Evolutionary conservation across 2,888 invertebrate species (phyloP), one percentile per base, ranked within the genome.

Genomic region (Ceriagrion tenellum): DNA sequence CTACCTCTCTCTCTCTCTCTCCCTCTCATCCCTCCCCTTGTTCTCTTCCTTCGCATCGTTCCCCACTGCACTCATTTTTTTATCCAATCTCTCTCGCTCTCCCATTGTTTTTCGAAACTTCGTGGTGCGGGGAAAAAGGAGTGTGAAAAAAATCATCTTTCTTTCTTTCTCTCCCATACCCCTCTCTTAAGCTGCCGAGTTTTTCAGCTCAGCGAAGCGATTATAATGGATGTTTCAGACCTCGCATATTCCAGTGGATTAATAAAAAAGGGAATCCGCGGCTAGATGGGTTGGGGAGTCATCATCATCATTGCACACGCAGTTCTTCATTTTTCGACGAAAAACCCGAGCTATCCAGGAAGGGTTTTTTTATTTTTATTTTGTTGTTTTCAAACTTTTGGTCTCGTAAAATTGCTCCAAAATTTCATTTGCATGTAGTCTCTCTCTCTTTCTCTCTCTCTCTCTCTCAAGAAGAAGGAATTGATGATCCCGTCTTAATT

Each of bases 131-230:
- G 59, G 35, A 81, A 81, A 69, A 69, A 23, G n/a, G n/a, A 12
- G 1, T 1, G 26, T 20, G 35, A 81, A 81, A 81, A 81, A 59
- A 59, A 20, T 20, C 20, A 16, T 59, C 59, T 59, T 59, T 59
- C 59, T 3, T 59, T 59, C 59, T 59, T 20, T 59, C 59, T 59
- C 59, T 59, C 20, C 59, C 59, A 2, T 59, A 20, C 59, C 59
- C 30, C 13, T 69, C 69, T 13, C 16, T n/a, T 81, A 81, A 81
- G 35, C 81, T 81, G 81, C 81, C 35, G 81, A 81, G 35, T 81
- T 81, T 81, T 81, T 81, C 81, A 81, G 81, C 81, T 16, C 81
- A 81, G 81, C 81, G 81, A 81, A 35, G 81, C 81, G 81, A 35
- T 81, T 35, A 81, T 81, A 81, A 81, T 81, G 81, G 81, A 35